These are phyloP conservation scores for Mirza zaza DNA, from an alignment of 2,113 vertebrate species.

Conservation along the genomic window DNA sequence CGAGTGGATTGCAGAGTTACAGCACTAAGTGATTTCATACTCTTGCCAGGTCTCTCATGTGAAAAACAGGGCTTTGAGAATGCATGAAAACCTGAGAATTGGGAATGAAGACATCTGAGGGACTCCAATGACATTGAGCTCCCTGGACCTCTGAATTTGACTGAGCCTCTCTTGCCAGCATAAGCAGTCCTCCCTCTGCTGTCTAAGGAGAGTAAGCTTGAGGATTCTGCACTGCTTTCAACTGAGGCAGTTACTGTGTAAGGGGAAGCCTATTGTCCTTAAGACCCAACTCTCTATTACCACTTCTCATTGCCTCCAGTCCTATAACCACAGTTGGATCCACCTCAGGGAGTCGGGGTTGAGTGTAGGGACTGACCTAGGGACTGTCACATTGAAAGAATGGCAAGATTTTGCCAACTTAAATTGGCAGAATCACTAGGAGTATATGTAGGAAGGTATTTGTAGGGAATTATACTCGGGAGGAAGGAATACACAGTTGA, in stretches of 20 bases:
- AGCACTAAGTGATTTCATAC: not conserved
- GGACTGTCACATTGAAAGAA: not conserved
- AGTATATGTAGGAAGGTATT: not conserved
- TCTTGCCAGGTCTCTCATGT: not conserved
- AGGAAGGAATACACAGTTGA: not conserved
- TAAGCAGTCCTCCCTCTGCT: not conserved
- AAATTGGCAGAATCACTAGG: not conserved
- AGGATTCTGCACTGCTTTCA: not conserved
- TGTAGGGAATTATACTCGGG: not conserved
- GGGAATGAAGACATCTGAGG: not conserved
- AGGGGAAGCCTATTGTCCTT: not conserved
- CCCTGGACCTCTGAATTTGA: not conserved
- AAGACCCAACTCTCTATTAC: not conserved
- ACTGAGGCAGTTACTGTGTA: not conserved
- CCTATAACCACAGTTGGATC: not conserved
- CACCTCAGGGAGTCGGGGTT: not conserved
- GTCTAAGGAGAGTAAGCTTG: not conserved
- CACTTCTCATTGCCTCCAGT: not conserved
- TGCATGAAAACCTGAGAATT: not conserved
- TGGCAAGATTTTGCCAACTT: not conserved
- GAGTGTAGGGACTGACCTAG: not conserved
- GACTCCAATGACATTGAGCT: not conserved
- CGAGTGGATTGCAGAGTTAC: not conserved
- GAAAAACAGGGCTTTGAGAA: not conserved
- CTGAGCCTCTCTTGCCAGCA: not conserved